A percentile compares a stretch with the other conserved stretches of the same genome.
These are phyloP conservation scores for Myocastor coypus DNA, from an alignment of 2,113 vertebrate species.

Conservation along the genomic window DNA sequence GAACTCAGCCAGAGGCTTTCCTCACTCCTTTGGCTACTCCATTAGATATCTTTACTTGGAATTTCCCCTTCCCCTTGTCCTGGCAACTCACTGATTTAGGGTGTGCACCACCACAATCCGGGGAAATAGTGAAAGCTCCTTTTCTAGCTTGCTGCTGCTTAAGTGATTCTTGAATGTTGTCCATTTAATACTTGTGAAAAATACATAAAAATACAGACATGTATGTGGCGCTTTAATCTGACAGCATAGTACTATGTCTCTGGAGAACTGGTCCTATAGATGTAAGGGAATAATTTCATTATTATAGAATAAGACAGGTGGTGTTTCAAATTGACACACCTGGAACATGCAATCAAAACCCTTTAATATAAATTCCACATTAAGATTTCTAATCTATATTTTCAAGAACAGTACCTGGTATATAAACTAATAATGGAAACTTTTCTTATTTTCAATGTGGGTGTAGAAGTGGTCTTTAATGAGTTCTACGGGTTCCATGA, in stretches of 20 bases:
- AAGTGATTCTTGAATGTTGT: conserved; percentile 59
- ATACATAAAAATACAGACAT: neutral
- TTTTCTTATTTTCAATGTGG: conserved; percentile 22
- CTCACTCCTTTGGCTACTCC: conserved; percentile 53
- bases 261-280: conserved; percentile 26
- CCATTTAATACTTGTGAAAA: conserved; percentile 70
- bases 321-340: conserved; percentile 55
- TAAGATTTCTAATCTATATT: conserved; percentile 59
- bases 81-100: conserved; percentile 74
- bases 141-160: conserved; percentile 44
- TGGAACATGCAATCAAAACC: conserved; percentile 55
- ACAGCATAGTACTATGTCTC: neutral
- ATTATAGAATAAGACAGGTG: conserved; percentile 69
- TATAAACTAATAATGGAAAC: conserved; percentile 15
- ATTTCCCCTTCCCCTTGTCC: neutral
- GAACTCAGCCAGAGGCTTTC: conserved; percentile 66
- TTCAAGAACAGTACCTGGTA: conserved; percentile 56
- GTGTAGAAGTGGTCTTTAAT: conserved; percentile 46
- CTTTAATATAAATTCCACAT: conserved; percentile 63
- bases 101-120: conserved; percentile 51
- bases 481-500: neutral
- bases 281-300: conserved; percentile 38
- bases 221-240: conserved; percentile 40
- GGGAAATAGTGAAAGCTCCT: conserved; percentile 36
- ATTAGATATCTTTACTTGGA: conserved; percentile 56